phyloP scores from a whole-genome alignment of 2,888 invertebrate species.

The Chalcosyrphus nemorum region DNA sequence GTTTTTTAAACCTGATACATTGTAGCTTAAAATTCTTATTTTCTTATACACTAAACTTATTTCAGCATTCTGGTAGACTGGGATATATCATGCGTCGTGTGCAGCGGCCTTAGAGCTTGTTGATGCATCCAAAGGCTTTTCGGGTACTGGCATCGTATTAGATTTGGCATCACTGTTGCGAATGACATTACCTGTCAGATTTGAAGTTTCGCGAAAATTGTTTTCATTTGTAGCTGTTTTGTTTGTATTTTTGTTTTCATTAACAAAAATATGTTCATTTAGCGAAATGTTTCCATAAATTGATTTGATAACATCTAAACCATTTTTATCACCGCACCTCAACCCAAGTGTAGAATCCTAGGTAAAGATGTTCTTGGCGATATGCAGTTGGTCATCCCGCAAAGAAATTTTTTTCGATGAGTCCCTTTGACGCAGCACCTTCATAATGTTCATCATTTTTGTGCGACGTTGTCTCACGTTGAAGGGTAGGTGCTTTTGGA shows the following conservation, averaged over 20 bases:
- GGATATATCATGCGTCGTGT: too few relatives aligned
- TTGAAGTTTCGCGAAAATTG: neutral
- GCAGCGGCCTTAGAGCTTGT: too few relatives aligned
- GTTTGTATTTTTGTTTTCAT: too few relatives aligned
- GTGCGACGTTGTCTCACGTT: neutral
- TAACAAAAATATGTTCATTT: neutral
- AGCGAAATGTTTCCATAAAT: slow-evolving; percentile 17
- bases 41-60: too few relatives aligned
- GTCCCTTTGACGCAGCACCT: neutral
- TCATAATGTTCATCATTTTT: slow-evolving; percentile 7
- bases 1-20: slow-evolving; percentile 11
- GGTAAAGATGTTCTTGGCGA: neutral
- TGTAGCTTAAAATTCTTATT: too few relatives aligned
- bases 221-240: too few relatives aligned
- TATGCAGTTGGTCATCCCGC: neutral
- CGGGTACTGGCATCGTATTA: neutral
- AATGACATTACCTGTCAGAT: neutral
- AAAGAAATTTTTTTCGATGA: neutral
- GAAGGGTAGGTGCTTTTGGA: slow-evolving; percentile 3
- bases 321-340: slow-evolving; percentile 16
- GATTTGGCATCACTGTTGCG: neutral
- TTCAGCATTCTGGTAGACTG: too few relatives aligned
- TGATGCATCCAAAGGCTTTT: too few relatives aligned
- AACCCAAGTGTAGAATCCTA: slow-evolving; percentile 6
- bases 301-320: neutral